Percentiles rank a stretch among this genome's conserved stretches.
Conservation (phyloP, 1,140 invertebrate species). For the Nasonia giraulti region DNA sequence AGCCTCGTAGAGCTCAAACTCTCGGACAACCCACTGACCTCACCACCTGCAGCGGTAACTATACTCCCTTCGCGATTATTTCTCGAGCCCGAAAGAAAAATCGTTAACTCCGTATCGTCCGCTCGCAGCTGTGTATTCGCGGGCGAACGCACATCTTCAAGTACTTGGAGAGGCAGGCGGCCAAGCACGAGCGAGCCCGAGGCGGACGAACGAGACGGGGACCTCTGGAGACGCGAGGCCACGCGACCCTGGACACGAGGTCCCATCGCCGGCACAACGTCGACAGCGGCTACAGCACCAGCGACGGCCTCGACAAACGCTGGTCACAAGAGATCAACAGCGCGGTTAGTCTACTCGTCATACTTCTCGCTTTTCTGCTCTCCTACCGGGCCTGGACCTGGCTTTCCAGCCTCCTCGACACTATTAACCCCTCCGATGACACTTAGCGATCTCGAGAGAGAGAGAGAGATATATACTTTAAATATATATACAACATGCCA, state of each 20-base stretch:
- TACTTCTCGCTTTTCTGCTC: slow-evolving; percentile 33
- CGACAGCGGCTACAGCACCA: slow-evolving; percentile 92
- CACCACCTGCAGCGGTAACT: slow-evolving; percentile 90
- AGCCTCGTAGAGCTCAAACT: slow-evolving; percentile 86
- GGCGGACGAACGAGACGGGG: slow-evolving; percentile 66
- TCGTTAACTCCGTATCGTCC: neutral
- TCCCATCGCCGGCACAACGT: slow-evolving; percentile 81
- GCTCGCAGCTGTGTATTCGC: slow-evolving; percentile 88
- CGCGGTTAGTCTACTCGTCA: slow-evolving; percentile 65
- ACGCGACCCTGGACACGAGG: slow-evolving; percentile 73
- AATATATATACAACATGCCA: neutral
- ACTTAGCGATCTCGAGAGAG: neutral
- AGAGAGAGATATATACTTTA: neutral
- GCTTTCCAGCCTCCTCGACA: neutral
- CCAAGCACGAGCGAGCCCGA: slow-evolving; percentile 78
- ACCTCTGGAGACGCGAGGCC: slow-evolving; percentile 73
- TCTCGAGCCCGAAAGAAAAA: too few species aligned
- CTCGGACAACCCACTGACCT: slow-evolving; percentile 91
- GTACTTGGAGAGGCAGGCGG: slow-evolving; percentile 91
- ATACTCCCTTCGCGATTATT: neutral
- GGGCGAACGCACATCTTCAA: slow-evolving; percentile 96
- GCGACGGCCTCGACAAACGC: slow-evolving; percentile 85
- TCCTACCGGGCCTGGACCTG: slow-evolving; percentile 22
- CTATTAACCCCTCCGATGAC: neutral
- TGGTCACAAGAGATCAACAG: slow-evolving; percentile 87